Evolutionary conservation across 1,140 invertebrate species (phyloP), one percentile per base, ranked within the genome.

Genomic region (Mya arenaria): DNA sequence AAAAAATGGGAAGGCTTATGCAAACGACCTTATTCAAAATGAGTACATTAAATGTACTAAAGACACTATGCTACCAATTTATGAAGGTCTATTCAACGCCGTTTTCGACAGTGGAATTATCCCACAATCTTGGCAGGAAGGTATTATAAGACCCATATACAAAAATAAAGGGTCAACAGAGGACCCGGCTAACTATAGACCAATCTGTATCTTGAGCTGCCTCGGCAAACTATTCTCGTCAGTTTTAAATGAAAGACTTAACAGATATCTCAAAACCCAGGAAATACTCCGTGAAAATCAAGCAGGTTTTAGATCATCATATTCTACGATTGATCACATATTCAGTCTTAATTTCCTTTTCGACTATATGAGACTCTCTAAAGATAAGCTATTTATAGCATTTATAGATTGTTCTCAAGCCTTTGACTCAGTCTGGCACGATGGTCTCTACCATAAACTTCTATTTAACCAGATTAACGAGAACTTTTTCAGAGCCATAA

Each of bases 221-320:
- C n/a, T 79, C 17, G 68, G 75, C 8, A 84, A 84, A 58, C 55
- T 84, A 0, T 84, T 84, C 30, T 74, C 83, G 1, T 55, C 83
- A 19, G 44, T 84, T 3, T 32, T 84, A 44, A 80, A 84, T 74
- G 17, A 44, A 17, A 55, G 75, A 60, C n/a, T 84, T 13, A 73
- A 23, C n/a, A 37, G 17, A 3, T 83, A 30, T 69, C 32, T 55
- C 1, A 60, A 77, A 6, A 8, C 37, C 37, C 19, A 25, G 1
- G 19, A 41, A 6, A 77, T 78, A 1, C 15, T 83, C 4, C 4
- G 32, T 15, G 73, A 79, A 73, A 75, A 66, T 2, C 75, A 84
- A 80, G 62, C 66, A 39, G 68, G 75, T 41, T 84, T 84, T 52
- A 4, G 79, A n/a, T 28, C 52, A 72, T 28, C 25, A 25, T 52